Base-by-base conservation (phyloP, 1,140 invertebrate genomes). In the Ditylenchus dipsaci region DNA sequence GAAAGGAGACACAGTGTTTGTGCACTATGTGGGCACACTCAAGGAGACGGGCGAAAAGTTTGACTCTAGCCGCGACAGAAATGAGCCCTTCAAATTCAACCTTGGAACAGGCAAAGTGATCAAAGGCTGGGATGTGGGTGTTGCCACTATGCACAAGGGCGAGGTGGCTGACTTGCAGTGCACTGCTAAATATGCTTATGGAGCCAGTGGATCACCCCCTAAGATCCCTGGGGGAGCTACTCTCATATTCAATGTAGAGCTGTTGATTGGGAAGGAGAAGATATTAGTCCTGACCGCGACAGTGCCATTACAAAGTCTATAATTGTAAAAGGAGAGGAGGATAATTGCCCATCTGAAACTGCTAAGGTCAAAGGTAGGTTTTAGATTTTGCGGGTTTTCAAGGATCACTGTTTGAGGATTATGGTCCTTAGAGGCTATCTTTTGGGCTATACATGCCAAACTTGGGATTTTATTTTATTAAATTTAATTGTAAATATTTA, bases 21-120 rank as follows among this genome's bases (percentile, higher is more conserved):
- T 97, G 11, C 93, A 98, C 85, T 98, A 98, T 83, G 89, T 89
- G 21, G 95, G 95, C n/a, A 91, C 88, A 1, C 85, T 97, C 15
- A 78, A 89, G 8, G 84, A 87, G 77, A 90, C 95, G 86, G 95
- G 94, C 27, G 90, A 89, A 0, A 88, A 90, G 77, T 97, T 98
- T 85, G 95, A 98, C 85, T 93, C 92, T 0, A 95, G 91, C 83
- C 87, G 88, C 72, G 89, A 91, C 73, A 87, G 91, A 73, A 87
- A 88, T 58, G 86, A 90, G 67, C 89, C 90, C 0, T 97, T 98
- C 83, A 86, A 89, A 83, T 97, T 93, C 84, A 86, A 86, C 69
- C 85, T 91, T 64, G 92, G 89, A 76, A 89, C 89, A 88, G 90
- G 90, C 89, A 72, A 72, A 59, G 74, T 76, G 60, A 27, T 38